A percentile compares a stretch with the other conserved stretches of the same genome.
phyloP scores from a whole-genome alignment of 2,113 vertebrate genomes.

The Aphelocoma coerulescens region DNA sequence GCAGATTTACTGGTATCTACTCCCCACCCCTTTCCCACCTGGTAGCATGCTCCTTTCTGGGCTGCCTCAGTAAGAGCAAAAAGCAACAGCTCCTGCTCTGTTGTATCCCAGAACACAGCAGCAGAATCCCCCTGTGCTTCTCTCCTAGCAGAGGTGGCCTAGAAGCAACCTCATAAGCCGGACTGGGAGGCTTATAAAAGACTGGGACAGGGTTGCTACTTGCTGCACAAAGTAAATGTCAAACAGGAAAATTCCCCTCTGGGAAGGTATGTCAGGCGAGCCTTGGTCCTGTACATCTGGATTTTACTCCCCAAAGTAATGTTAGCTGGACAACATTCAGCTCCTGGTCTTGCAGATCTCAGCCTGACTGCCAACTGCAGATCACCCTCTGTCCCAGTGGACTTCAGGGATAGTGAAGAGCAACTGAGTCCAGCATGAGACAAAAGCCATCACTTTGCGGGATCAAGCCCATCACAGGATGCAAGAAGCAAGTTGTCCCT shows the following conservation, averaged over 20 bases:
- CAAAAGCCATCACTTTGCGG: neutral
- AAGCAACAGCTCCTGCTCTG: neutral
- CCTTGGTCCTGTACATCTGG: neutral
- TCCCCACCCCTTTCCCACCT: neutral
- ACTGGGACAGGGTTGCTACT: neutral
- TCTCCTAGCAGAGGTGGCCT: neutral
- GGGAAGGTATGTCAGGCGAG: neutral
- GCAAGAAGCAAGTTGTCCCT: neutral
- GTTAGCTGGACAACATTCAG: neutral
- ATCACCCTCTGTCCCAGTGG: neutral
- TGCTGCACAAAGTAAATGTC: neutral
- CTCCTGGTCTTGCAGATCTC: neutral
- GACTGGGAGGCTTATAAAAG: neutral
- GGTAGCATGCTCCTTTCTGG: neutral
- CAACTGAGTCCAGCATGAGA: neutral
- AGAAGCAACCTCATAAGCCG: neutral
- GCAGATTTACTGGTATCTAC: neutral
- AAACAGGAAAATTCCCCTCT: neutral
- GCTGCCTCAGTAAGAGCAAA: neutral
- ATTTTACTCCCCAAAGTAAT: neutral
- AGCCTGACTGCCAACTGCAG: neutral
- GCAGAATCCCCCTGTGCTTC: neutral
- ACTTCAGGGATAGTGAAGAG: neutral
- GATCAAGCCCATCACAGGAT: neutral
- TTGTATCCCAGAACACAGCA: neutral